Evolutionary conservation across 2,888 invertebrate species (phyloP).

Genomic region (Drymonia ruficornis): DNA sequence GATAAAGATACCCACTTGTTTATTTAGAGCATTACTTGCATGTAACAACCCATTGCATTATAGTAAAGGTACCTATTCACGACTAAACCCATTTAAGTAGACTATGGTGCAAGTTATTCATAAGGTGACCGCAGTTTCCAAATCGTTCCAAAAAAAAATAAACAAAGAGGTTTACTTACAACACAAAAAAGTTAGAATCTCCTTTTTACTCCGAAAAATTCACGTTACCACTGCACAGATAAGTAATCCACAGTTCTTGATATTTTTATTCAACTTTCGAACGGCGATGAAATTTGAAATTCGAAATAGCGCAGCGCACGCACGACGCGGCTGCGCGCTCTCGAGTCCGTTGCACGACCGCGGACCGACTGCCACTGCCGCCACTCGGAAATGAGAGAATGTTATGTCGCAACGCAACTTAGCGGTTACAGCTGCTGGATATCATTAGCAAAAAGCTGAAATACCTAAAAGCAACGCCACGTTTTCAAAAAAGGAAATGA

Average conservation of each 20-base stretch:
- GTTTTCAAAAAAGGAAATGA: not conserved
- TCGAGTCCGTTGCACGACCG: constrained; percentile 36
- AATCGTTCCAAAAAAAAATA: not conserved
- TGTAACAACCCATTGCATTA: too few species aligned
- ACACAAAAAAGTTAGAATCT: constrained; percentile 22
- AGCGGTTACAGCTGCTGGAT: constrained; percentile 38
- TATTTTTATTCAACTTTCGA: constrained; percentile 39
- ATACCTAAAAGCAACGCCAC: not conserved
- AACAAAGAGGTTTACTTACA: constrained; percentile 24
- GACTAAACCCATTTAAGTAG: too few species aligned
- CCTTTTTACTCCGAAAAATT: constrained; percentile 24
- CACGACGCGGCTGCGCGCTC: constrained; percentile 45
- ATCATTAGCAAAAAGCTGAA: constrained; percentile 6
- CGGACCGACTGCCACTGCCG: constrained; percentile 14
- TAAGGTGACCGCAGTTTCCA: not conserved
- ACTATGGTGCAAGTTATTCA: too few species aligned
- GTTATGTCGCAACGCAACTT: constrained; percentile 31
- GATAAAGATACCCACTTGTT: too few species aligned
- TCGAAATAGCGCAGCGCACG: constrained; percentile 36
- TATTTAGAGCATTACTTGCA: too few species aligned
- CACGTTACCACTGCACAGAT: constrained; percentile 42
- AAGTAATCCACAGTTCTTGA: constrained; percentile 30
- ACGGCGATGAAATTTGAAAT: constrained; percentile 30
- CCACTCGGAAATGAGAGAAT: constrained; percentile 38
- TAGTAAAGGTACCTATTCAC: too few species aligned